A percentile compares a stretch with the other conserved stretches of the same genome.
These are phyloP conservation scores for Esperia sulphurella DNA, from an alignment of 2,888 invertebrate genomes.

Conservation along the genomic window DNA sequence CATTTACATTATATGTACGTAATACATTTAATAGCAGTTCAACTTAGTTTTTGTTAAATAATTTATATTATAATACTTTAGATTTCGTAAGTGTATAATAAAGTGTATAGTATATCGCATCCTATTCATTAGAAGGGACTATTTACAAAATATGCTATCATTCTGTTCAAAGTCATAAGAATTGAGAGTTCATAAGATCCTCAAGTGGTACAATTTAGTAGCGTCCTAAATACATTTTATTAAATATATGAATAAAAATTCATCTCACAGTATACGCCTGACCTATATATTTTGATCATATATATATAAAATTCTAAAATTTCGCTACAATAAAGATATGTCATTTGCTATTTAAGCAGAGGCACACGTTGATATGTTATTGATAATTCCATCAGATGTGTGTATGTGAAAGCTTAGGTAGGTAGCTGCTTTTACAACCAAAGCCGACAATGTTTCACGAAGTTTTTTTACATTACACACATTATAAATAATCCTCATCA, in stretches of 20 bases:
- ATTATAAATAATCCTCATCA: slow-evolving; percentile 29
- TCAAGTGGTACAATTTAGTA: slow-evolving; percentile 69
- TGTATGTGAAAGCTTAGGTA: slow-evolving; percentile 46
- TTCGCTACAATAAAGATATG: slow-evolving; percentile 71
- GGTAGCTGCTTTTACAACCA: slow-evolving; percentile 53
- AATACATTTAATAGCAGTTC: not conserved
- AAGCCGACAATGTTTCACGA: slow-evolving; percentile 44
- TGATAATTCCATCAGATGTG: slow-evolving; percentile 46
- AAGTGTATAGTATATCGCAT: slow-evolving; percentile 35
- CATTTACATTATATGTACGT: too few relatives aligned
- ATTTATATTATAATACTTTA: slow-evolving; percentile 19
- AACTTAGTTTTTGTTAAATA: not conserved
- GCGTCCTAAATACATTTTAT: slow-evolving; percentile 64
- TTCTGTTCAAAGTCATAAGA: slow-evolving; percentile 75
- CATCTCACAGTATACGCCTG: slow-evolving; percentile 63
- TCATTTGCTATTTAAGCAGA: slow-evolving; percentile 73
- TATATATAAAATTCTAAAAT: slow-evolving; percentile 70
- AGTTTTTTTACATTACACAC: slow-evolving; percentile 25
- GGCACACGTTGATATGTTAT: slow-evolving; percentile 78
- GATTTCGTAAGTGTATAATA: slow-evolving; percentile 43
- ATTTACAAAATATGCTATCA: slow-evolving; percentile 71
- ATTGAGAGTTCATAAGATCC: slow-evolving; percentile 74
- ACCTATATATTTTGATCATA: slow-evolving; percentile 45
- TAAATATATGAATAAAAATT: slow-evolving; percentile 69
- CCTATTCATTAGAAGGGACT: slow-evolving; percentile 59